Evolutionary conservation across 2,797 vertebrate genomes (phyloP), one percentile per base, ranked within the genome.

Genomic region (Setipinna tenuifilis): DNA sequence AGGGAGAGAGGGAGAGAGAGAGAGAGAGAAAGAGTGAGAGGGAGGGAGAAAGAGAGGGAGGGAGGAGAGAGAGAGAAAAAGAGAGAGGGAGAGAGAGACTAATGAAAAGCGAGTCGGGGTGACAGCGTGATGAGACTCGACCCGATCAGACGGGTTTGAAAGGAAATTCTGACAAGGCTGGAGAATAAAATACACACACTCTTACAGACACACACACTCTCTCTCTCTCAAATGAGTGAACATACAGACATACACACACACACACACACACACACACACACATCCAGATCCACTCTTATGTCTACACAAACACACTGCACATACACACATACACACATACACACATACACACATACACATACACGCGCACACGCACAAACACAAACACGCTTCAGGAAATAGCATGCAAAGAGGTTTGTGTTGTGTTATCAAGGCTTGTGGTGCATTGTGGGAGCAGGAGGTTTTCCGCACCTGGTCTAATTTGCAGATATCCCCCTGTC

Each of bases 131-230:
- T 94, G 95, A 95, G 96, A 95, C 95, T 94, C 96, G 96, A 96
- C 96, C 97, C 96, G 95, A 97, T 97, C 97, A 97, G 95, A 96
- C 92, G 92, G 94, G 94, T 96, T 95, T 97, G 96, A 97, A 97
- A 95, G 95, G 94, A 95, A 95, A 95, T 96, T 94, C 94, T 97
- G 97, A 98, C 97, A 97, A 95, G 92, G 91, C 94, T 95, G 90
- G 93, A 94, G 89, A 92, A 91, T 92, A 83, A 89, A 90, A 94
- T 87, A 88, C 61, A 87, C 28, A 84, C 85, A 91, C 83, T 86
- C 85, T 88, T 71, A 86, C 86, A 85, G 86, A 88, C 84, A 88
- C 83, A 87, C 41, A 86, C 68, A 88, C 65, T 48, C 46, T 48
- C 50, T 54, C 61, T 35, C 54, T 6, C 75, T 87, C 87, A 14